Evolutionary conservation across 2,113 vertebrate species (phyloP).

Genomic region (Cyprinodon brontotheroides): DNA sequence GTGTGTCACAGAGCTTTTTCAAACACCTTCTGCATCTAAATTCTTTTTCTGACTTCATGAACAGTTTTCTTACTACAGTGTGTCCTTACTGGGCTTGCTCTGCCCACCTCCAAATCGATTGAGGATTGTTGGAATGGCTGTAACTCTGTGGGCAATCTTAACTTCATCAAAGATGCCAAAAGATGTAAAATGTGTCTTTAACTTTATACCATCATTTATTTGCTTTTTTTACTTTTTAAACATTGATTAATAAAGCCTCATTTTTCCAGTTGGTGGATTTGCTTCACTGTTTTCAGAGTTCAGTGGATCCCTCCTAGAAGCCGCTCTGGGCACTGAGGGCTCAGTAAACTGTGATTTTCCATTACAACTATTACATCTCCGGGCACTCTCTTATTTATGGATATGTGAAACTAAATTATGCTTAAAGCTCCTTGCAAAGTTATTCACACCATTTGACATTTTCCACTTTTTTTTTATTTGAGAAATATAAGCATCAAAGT

Average conservation of each 20-base stretch:
- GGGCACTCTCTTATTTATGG: constrained; percentile 18
- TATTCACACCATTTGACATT: not conserved
- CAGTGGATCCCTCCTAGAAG: constrained; percentile 3
- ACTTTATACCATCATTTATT: not conserved
- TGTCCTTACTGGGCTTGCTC: not conserved
- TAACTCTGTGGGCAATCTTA: not conserved
- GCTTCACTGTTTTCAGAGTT: not conserved
- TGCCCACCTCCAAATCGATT: not conserved
- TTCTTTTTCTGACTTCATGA: not conserved
- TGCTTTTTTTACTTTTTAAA: not conserved
- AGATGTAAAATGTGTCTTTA: not conserved
- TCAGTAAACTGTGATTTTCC: constrained; percentile 53
- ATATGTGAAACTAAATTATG: constrained; percentile 18
- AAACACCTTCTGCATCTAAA: not conserved
- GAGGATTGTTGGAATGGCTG: not conserved
- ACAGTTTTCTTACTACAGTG: not conserved
- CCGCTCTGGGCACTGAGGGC: constrained; percentile 9
- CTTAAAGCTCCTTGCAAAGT: not conserved
- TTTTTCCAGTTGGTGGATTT: not conserved
- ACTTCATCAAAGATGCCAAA: not conserved
- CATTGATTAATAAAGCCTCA: not conserved
- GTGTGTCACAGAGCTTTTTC: not conserved
- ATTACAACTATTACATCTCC: constrained; percentile 30
- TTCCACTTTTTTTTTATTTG: not conserved
- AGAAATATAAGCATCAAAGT: not conserved